These are phyloP conservation scores for Marisa cornuarietis DNA, from an alignment of 1,140 invertebrate genomes.

Conservation along the genomic window DNA sequence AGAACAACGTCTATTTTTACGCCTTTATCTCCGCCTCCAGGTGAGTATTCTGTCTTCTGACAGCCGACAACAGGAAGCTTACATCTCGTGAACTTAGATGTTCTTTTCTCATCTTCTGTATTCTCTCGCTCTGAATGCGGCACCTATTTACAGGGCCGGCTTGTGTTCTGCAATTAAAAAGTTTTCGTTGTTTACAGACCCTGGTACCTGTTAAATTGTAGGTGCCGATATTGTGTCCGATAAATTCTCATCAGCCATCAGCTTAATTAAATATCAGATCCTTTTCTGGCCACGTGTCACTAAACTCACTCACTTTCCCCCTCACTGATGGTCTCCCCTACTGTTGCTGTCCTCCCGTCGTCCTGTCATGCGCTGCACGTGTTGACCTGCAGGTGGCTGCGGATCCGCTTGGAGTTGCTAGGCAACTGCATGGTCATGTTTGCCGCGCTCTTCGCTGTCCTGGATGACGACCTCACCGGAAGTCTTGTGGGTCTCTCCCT, in stretches of 20 bases:
- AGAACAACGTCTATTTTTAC: constrained; percentile 47
- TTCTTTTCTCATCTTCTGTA: background rate
- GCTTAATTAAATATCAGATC: too few species aligned
- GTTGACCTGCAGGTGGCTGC: constrained; percentile 78
- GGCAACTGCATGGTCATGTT: constrained; percentile 69
- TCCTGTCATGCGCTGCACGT: background rate
- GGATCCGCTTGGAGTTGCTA: constrained; percentile 86
- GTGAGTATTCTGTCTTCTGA: constrained; percentile 18
- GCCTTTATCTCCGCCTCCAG: constrained; percentile 41
- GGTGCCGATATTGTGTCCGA: too few species aligned
- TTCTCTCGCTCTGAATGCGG: too few species aligned
- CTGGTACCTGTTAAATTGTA: too few species aligned
- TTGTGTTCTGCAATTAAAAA: background rate
- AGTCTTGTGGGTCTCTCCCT: constrained; percentile 66
- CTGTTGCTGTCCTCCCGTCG: too few species aligned
- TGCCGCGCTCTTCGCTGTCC: constrained; percentile 68
- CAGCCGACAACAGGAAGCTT: background rate
- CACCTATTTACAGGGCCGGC: background rate
- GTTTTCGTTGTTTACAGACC: background rate
- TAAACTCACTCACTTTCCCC: too few species aligned
- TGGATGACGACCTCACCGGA: constrained; percentile 54
- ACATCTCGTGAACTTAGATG: background rate
- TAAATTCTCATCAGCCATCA: too few species aligned
- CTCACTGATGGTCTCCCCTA: too few species aligned
- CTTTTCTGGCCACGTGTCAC: too few species aligned